A percentile compares a stretch with the other conserved stretches of the same genome.
phyloP scores from a whole-genome alignment of 1,140 invertebrate genomes.

The Drosophila mauritiana region DNA sequence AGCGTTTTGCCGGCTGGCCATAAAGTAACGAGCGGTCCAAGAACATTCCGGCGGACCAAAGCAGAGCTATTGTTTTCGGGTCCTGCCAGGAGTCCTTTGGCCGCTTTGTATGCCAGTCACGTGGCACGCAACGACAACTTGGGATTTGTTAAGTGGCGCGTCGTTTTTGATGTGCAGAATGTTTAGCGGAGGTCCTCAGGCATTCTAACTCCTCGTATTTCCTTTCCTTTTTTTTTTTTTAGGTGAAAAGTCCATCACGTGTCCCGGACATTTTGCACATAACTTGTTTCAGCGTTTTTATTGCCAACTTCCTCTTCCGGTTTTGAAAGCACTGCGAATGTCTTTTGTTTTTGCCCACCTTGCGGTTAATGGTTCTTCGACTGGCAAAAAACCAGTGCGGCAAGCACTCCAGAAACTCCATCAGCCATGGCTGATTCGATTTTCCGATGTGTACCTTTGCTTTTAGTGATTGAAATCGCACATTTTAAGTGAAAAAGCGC shows the following conservation, averaged over 20 bases:
- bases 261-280: constrained; percentile 74
- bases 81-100: constrained; percentile 20
- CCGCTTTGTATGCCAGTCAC: constrained; percentile 68
- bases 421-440: constrained; percentile 52
- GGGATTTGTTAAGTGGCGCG: constrained; percentile 81
- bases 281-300: constrained; percentile 79
- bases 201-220: not conserved
- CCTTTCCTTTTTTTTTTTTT: constrained; percentile 3
- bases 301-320: constrained; percentile 71
- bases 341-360: constrained; percentile 58
- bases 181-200: constrained; percentile 34
- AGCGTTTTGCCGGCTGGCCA: constrained; percentile 73
- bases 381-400: not conserved
- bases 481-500: constrained; percentile 82
- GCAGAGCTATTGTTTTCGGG: constrained; percentile 76
- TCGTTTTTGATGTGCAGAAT: constrained; percentile 73
- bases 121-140: constrained; percentile 82
- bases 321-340: constrained; percentile 37
- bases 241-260: constrained; percentile 63
- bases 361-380: constrained; percentile 56
- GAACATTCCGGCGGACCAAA: constrained; percentile 70
- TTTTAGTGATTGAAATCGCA: constrained; percentile 83
- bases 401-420: constrained; percentile 39
- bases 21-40: constrained; percentile 37
- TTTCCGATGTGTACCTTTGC: constrained; percentile 73